These are phyloP conservation scores for Psilopsiagon aymara DNA, from an alignment of 2,113 vertebrate species.

Conservation along the genomic window DNA sequence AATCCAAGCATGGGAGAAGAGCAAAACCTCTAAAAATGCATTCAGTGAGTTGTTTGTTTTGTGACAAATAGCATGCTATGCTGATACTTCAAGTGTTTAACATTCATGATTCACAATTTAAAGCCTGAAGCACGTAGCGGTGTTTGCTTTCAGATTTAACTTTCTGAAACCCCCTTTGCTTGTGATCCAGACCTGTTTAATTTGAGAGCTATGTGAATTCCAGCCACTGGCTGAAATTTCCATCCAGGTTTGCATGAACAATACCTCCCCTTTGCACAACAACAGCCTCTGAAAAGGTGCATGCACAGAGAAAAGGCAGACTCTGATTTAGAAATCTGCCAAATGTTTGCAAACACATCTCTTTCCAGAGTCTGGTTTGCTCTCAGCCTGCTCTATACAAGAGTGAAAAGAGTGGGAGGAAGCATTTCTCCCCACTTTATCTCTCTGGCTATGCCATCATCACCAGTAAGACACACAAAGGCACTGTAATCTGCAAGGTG, in stretches of 20 bases:
- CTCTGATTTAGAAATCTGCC: neutral
- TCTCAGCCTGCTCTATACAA: neutral
- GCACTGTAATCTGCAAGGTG: neutral
- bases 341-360: conserved; percentile 1
- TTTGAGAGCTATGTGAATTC: conserved; percentile 27
- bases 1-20: neutral
- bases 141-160: conserved; percentile 24
- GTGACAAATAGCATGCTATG: neutral
- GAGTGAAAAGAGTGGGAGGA: neutral
- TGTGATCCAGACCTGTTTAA: neutral
- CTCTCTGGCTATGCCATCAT: neutral
- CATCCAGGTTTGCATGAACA: neutral
- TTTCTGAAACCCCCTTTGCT: neutral
- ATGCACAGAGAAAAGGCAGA: neutral
- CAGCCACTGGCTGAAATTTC: conserved; percentile 15
- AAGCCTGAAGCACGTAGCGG: neutral
- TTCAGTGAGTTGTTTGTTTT: conserved; percentile 39
- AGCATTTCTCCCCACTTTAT: neutral
- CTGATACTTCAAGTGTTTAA: conserved; percentile 41
- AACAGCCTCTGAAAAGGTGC: neutral
- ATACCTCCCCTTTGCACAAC: neutral
- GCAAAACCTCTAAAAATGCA: neutral
- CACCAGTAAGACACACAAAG: neutral
- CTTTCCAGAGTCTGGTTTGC: neutral
- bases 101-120: conserved; percentile 35